Percentiles rank a stretch among this genome's conserved stretches.
Conservation (phyloP, 2,797 vertebrate genomes). For the Gambelia wislizenii region DNA sequence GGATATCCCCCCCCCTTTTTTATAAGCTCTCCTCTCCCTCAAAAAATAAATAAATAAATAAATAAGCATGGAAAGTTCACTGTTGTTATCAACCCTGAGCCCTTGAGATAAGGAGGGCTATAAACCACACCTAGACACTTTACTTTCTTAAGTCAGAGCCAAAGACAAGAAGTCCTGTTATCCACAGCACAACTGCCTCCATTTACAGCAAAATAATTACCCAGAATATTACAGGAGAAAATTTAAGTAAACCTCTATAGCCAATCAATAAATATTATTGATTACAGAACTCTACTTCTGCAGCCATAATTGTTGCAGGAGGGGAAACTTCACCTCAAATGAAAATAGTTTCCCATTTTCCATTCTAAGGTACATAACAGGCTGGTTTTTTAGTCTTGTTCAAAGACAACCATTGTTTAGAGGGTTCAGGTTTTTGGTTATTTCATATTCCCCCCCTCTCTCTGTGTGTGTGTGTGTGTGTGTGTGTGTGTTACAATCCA, state of each 20-base stretch:
- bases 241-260: conserved; percentile 57
- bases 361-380: conserved; percentile 60
- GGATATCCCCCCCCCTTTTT: neutral
- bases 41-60: no score
- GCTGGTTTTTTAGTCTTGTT: conserved; percentile 54
- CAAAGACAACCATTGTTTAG: conserved; percentile 56
- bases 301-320: conserved; percentile 42
- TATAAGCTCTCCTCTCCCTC: no score
- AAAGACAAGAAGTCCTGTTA: conserved; percentile 43
- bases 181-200: conserved; percentile 11
- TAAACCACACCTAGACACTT: neutral
- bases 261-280: conserved; percentile 21
- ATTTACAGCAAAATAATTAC: neutral
- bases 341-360: conserved; percentile 61
- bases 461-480: neutral
- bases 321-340: conserved; percentile 26
- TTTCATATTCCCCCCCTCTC: conserved; percentile 8
- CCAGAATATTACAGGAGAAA: conserved; percentile 36
- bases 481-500: neutral
- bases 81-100: neutral
- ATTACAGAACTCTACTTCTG: conserved; percentile 48
- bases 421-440: conserved; percentile 54
- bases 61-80: neutral
- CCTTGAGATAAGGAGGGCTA: conserved; percentile 7
- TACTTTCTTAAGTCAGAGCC: conserved; percentile 24